These are phyloP conservation scores for Pedionomus torquatus DNA, from an alignment of 2,113 vertebrate genomes.

Conservation along the genomic window DNA sequence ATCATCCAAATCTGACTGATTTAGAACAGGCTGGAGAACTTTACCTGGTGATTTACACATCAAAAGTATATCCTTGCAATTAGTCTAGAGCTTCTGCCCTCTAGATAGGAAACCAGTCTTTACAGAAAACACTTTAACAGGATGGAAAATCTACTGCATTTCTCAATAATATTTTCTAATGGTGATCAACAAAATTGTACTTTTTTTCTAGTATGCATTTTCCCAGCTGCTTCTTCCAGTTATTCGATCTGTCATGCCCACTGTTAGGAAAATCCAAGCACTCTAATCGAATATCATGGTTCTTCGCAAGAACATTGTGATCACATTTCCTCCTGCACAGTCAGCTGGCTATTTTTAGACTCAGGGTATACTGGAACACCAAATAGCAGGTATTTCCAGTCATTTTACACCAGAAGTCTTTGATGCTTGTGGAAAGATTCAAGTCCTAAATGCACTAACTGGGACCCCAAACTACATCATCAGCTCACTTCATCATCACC, in stretches of 20 bases:
- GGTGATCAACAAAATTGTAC: background rate
- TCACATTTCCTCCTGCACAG: background rate
- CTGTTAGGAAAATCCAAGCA: background rate
- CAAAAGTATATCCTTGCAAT: background rate
- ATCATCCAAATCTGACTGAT: background rate
- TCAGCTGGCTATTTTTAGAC: constrained; percentile 5
- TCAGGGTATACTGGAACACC: background rate
- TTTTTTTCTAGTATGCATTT: constrained; percentile 3
- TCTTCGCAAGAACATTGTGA: background rate
- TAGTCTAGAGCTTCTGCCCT: background rate
- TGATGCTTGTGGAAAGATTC: background rate
- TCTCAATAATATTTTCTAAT: background rate
- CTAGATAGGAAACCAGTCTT: background rate
- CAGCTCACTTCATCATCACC: background rate
- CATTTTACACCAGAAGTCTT: constrained; percentile 9
- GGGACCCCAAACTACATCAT: background rate
- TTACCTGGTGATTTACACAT: background rate
- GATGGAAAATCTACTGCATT: background rate
- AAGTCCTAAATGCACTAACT: background rate
- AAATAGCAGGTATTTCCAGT: constrained; percentile 40
- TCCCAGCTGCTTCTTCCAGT: background rate
- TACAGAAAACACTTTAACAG: background rate
- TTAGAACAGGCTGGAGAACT: background rate
- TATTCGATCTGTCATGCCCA: background rate
- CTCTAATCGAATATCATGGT: background rate